Percentiles rank a stretch among this genome's conserved stretches.
Evolutionary conservation across 2,888 invertebrate species (phyloP).

Genomic region (Standfussiana lucernea): DNA sequence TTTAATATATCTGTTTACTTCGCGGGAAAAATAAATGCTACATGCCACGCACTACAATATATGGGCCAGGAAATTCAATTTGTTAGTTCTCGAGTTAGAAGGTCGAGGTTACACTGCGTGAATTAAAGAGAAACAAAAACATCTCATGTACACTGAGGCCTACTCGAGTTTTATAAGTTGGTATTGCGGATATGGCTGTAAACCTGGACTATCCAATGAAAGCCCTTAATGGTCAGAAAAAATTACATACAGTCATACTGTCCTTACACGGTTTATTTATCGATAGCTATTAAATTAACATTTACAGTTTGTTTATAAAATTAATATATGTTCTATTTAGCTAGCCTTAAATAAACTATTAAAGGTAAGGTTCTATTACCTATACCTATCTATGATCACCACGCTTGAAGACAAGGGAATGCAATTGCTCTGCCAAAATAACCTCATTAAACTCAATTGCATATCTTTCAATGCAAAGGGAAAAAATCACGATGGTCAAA

Average conservation of each 20-base stretch:
- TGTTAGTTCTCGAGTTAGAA: constrained; percentile 49
- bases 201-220: not conserved
- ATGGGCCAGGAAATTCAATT: constrained; percentile 62
- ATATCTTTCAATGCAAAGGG: not conserved
- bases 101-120: constrained; percentile 40
- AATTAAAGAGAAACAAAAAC: constrained; percentile 40
- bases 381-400: not conserved
- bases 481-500: not conserved
- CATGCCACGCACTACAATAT: constrained; percentile 51
- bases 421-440: not conserved
- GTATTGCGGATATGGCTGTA: not conserved
- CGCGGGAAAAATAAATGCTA: constrained; percentile 48
- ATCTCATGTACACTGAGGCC: constrained; percentile 3
- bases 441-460: not conserved
- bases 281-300: too few relatives aligned
- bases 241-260: not conserved
- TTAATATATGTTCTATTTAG: too few relatives aligned
- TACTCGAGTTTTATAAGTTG: not conserved
- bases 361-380: not conserved
- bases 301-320: too few relatives aligned
- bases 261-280: not conserved
- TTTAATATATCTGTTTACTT: constrained; percentile 60
- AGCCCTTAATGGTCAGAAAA: not conserved
- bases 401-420: not conserved
- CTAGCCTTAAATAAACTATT: not conserved